Evolutionary conservation across 2,113 vertebrate genomes (phyloP).

Genomic region (Hydrochoerus hydrochaeris): DNA sequence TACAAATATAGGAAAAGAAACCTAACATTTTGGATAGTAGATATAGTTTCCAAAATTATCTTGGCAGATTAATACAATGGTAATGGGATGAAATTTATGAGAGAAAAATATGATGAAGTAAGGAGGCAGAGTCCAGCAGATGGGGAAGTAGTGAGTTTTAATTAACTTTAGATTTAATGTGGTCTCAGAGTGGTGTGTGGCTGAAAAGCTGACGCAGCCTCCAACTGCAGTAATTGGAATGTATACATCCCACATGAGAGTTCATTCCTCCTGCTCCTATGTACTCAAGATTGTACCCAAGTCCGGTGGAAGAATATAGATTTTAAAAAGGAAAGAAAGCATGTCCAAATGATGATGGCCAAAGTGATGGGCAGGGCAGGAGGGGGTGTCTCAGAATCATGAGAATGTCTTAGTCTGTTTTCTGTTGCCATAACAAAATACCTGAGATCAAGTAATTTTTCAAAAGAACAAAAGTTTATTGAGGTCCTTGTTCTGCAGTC

Average conservation of each 20-base stretch:
- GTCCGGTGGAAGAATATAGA: neutral
- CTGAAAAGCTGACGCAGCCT: constrained; percentile 24
- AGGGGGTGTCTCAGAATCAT: neutral
- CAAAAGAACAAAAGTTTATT: neutral
- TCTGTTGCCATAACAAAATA: neutral
- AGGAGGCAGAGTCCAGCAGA: neutral
- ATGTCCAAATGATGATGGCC: neutral
- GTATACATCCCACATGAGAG: neutral
- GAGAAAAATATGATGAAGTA: constrained; percentile 31
- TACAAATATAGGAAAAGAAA: neutral
- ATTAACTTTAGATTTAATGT: constrained; percentile 40
- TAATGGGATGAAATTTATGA: constrained; percentile 19
- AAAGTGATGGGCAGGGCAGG: no score
- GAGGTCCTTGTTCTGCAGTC: neutral
- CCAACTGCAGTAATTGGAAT: neutral
- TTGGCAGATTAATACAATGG: constrained; percentile 1
- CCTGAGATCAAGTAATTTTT: neutral
- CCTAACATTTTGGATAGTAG: neutral
- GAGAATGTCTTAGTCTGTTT: neutral
- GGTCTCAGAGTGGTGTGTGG: constrained; percentile 13
- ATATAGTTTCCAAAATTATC: constrained; percentile 21
- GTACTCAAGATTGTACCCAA: neutral
- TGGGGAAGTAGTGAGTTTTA: constrained; percentile 11
- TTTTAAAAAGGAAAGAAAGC: neutral
- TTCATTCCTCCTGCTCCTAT: neutral